phyloP scores from a whole-genome alignment of 2,888 invertebrate species.

The Dichetophora obliterata region DNA sequence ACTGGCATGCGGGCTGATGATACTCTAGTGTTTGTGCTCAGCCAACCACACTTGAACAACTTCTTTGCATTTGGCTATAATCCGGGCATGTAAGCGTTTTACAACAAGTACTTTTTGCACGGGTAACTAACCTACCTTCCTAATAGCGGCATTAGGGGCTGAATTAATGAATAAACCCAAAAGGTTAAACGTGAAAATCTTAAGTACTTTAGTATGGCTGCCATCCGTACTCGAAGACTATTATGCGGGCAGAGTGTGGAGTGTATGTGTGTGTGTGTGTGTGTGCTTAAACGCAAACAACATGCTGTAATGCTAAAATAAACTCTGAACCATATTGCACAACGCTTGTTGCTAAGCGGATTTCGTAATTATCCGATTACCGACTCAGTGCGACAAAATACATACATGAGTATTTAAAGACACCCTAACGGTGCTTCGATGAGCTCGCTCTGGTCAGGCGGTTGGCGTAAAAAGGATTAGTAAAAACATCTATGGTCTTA shows the following conservation, averaged over 20 bases:
- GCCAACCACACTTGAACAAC: slow-evolving; percentile 17
- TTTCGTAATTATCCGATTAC: slow-evolving; percentile 42
- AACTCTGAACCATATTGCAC: slow-evolving; percentile 11
- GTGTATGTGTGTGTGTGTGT: not conserved
- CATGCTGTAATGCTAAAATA: not conserved
- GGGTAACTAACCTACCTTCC: slow-evolving; percentile 24
- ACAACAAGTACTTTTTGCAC: slow-evolving; percentile 33
- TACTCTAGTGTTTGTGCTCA: slow-evolving; percentile 10
- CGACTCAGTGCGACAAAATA: slow-evolving; percentile 13
- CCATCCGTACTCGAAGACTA: not conserved
- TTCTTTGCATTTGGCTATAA: slow-evolving; percentile 29
- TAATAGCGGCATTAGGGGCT: slow-evolving; percentile 18
- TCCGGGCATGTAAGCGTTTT: slow-evolving; percentile 27
- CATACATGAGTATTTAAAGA: not conserved
- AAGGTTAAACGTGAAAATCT: slow-evolving; percentile 35
- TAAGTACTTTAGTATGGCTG: slow-evolving; percentile 38
- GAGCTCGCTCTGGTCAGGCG: not conserved
- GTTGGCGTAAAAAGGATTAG: not conserved
- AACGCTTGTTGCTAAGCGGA: slow-evolving; percentile 37
- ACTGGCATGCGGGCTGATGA: not conserved
- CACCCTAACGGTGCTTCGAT: not conserved
- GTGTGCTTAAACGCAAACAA: not conserved
- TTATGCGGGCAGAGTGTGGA: not conserved
- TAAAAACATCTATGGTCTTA: not conserved
- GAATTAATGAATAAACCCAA: slow-evolving; percentile 32